These are phyloP conservation scores for Novumbra hubbsi DNA, from an alignment of 2,797 vertebrate species.

Conservation along the genomic window DNA sequence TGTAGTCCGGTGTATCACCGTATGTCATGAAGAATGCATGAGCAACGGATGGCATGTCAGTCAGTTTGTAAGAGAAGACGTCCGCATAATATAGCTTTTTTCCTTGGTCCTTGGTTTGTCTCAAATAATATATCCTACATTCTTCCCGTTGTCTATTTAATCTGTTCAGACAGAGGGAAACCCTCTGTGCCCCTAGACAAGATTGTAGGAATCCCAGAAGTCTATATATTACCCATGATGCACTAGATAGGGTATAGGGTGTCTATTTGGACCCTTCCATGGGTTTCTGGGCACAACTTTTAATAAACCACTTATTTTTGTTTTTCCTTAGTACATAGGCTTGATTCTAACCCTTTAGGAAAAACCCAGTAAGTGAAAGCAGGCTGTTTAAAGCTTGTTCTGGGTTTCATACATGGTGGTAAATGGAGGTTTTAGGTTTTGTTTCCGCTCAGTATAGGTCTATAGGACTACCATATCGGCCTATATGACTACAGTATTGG, in stretches of 20 bases:
- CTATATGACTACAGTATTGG: too few species aligned
- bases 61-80: constrained; percentile 1
- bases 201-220: too few species aligned
- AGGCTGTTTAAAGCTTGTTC: constrained; percentile 8
- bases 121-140: background rate
- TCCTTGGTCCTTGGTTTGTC: background rate
- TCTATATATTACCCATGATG: background rate
- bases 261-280: background rate
- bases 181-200: background rate
- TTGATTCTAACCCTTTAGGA: background rate
- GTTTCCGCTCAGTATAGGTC: background rate
- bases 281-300: background rate
- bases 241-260: background rate
- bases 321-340: constrained; percentile 19
- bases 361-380: constrained; percentile 8
- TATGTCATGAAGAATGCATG: background rate
- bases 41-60: background rate
- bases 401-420: constrained; percentile 8
- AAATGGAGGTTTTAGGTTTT: constrained; percentile 24
- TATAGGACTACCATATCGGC: too few species aligned
- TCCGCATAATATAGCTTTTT: constrained; percentile 1
- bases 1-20: background rate
- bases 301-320: constrained; percentile 25
- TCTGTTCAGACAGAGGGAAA: constrained; percentile 9
- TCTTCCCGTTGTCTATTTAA: constrained; percentile 12